Evolutionary conservation across 2,113 vertebrate genomes (phyloP).

Genomic region (Oreochromis tanganicae): DNA sequence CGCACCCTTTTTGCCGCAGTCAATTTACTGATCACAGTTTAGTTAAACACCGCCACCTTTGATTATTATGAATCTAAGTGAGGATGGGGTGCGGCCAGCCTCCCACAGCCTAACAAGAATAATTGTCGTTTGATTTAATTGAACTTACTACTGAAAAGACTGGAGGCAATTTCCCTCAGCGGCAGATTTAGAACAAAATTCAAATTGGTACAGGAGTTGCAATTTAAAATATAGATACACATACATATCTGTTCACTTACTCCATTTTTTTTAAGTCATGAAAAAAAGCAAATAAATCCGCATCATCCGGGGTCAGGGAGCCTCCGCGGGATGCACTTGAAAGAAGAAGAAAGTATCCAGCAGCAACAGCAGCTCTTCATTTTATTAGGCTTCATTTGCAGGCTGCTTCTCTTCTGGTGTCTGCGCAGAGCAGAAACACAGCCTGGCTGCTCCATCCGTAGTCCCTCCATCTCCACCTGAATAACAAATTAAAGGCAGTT

Average conservation of each 20-base stretch:
- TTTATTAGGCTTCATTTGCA: conserved; percentile 36
- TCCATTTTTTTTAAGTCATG: neutral
- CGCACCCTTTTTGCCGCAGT: neutral
- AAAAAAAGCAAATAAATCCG: conserved; percentile 21
- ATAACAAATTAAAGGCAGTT: conserved; percentile 70
- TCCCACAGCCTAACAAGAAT: conserved; percentile 19
- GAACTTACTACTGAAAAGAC: conserved; percentile 28
- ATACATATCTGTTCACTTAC: conserved; percentile 43
- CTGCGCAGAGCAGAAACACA: conserved; percentile 38
- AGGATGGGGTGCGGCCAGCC: conserved; percentile 22
- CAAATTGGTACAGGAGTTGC: neutral
- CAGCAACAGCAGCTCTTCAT: conserved; percentile 16
- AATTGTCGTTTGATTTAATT: conserved; percentile 43
- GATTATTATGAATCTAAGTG: conserved; percentile 29
- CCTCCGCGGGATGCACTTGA: conserved; percentile 6
- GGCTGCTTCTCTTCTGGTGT: conserved; percentile 35
- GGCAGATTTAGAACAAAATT: neutral
- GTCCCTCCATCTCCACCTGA: conserved; percentile 58
- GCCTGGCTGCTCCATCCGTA: conserved; percentile 35
- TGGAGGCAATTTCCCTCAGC: neutral
- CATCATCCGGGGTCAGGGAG: conserved; percentile 19
- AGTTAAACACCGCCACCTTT: conserved; percentile 36
- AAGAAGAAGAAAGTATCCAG: conserved; percentile 22
- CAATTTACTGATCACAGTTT: conserved; percentile 29
- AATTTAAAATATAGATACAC: neutral